Evolutionary conservation across 2,113 vertebrate species (phyloP).

Genomic region (Trachemys scripta): DNA sequence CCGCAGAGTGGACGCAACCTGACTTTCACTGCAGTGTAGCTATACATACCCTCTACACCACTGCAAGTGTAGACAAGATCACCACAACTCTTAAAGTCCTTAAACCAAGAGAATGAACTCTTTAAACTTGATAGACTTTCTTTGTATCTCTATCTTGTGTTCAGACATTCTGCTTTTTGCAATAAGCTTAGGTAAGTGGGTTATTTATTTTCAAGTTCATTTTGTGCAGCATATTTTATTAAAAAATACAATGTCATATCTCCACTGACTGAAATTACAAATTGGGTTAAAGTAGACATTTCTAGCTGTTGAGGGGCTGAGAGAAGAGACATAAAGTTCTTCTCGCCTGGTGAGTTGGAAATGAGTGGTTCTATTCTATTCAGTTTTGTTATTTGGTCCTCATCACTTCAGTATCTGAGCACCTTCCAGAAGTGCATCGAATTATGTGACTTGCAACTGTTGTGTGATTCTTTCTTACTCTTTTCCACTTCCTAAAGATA

Average conservation of each 20-base stretch:
- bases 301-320: background rate
- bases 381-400: background rate
- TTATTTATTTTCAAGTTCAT: background rate
- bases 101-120: background rate
- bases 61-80: background rate
- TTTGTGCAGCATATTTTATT: background rate
- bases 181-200: background rate
- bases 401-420: background rate
- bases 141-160: background rate
- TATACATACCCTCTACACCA: background rate
- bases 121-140: background rate
- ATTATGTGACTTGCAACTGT: background rate
- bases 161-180: background rate
- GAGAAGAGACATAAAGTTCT: background rate
- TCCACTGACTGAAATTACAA: background rate
- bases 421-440: background rate
- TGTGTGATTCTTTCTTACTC: background rate
- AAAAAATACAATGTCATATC: background rate
- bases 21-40: background rate
- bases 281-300: background rate
- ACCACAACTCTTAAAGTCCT: background rate
- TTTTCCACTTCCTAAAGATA: background rate
- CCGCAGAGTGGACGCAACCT: background rate
- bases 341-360: background rate
- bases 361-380: background rate